These are phyloP conservation scores for Disparrhopalites patrizii DNA, from an alignment of 2,888 invertebrate genomes.

Conservation along the genomic window DNA sequence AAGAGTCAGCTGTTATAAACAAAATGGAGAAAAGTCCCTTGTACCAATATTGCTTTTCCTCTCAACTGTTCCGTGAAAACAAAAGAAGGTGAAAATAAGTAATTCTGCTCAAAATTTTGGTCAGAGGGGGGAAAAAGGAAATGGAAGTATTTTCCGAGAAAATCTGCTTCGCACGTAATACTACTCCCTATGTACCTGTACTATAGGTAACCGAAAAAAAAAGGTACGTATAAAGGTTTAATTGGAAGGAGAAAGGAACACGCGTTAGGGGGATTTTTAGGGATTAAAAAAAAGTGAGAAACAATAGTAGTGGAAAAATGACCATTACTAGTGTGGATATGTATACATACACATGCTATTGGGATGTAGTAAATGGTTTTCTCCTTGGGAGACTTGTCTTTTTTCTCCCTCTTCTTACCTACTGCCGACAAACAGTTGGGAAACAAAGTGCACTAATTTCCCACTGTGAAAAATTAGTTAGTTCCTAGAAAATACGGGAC, in stretches of 20 bases:
- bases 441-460: conserved; percentile 30
- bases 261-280: background rate
- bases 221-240: too few species aligned
- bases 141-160: conserved; percentile 14
- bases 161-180: background rate
- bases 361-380: background rate
- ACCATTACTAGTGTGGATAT: background rate
- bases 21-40: conserved; percentile 1
- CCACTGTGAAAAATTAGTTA: conserved; percentile 32
- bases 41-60: too few species aligned
- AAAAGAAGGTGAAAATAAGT: conserved; percentile 20
- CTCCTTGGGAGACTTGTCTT: background rate
- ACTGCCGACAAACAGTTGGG: conserved; percentile 19
- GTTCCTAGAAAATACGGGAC: conserved; percentile 17
- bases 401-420: background rate
- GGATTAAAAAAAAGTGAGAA: background rate
- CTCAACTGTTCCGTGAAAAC: conserved; percentile 16
- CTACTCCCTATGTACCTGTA: too few species aligned
- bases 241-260: background rate
- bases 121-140: conserved; percentile 4
- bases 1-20: too few species aligned
- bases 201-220: too few species aligned
- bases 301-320: background rate
- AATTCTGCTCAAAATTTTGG: conserved; percentile 12
- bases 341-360: background rate